phyloP scores from a whole-genome alignment of 1,140 invertebrate species.

The Drosophila watanabei region DNA sequence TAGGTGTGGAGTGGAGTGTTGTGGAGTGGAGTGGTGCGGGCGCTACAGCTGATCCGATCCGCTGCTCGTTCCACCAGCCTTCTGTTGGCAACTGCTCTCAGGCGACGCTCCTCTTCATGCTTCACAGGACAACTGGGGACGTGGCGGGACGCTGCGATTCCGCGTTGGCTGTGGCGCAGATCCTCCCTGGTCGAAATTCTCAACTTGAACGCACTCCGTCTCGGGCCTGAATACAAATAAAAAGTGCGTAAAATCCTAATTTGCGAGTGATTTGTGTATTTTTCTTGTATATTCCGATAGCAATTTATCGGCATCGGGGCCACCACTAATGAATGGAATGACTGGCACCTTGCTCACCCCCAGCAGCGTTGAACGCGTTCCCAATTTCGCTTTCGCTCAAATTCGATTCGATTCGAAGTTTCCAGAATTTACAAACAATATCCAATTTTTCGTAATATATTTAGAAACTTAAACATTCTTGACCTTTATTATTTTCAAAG shows the following conservation, averaged over 20 bases:
- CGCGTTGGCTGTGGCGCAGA: not conserved
- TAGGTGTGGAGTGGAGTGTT: not conserved
- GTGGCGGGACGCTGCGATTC: conserved; percentile 9
- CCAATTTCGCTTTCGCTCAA: not conserved
- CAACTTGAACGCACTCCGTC: not conserved
- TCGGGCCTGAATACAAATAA: conserved; percentile 8
- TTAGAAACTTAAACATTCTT: not conserved
- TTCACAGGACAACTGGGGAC: not conserved
- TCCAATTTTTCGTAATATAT: not conserved
- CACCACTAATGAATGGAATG: conserved; percentile 16
- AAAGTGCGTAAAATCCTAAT: conserved; percentile 42
- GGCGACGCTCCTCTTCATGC: conserved; percentile 26
- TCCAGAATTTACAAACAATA: not conserved
- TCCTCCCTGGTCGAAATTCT: conserved; percentile 1
- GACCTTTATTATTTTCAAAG: not conserved
- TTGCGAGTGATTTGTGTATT: conserved; percentile 45
- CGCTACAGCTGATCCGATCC: conserved; percentile 29
- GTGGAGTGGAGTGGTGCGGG: conserved; percentile 4
- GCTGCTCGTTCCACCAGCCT: conserved; percentile 32
- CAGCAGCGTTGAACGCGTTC: conserved; percentile 7
- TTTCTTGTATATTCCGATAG: conserved; percentile 39
- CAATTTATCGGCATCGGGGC: conserved; percentile 21
- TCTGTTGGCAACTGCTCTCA: conserved; percentile 27
- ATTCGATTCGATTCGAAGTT: not conserved
- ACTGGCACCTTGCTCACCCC: conserved; percentile 27